Percentiles rank a stretch among this genome's conserved stretches.
These are phyloP conservation scores for Tetraodon nigroviridis DNA, from an alignment of 2,113 vertebrate genomes.

Conservation along the genomic window DNA sequence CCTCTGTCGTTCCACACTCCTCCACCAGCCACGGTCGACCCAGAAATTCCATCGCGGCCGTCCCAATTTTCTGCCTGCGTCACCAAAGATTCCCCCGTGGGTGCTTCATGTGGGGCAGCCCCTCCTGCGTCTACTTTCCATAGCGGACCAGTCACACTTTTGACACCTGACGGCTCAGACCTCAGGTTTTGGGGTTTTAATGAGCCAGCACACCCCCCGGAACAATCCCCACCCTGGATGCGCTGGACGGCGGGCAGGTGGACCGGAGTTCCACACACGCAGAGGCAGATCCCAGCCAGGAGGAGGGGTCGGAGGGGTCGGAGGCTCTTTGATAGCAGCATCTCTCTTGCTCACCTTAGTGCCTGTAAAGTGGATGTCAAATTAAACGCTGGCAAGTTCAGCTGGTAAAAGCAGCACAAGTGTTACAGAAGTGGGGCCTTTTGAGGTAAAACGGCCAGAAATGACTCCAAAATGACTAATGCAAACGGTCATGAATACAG, in stretches of 20 bases:
- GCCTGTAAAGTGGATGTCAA: constrained; percentile 35
- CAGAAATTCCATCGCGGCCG: constrained; percentile 40
- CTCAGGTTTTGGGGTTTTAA: constrained; percentile 5
- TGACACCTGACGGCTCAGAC: constrained; percentile 11
- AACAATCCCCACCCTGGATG: constrained; percentile 28
- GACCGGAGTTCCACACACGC: constrained; percentile 49
- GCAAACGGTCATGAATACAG: constrained; percentile 22
- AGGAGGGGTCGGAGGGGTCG: constrained; percentile 50
- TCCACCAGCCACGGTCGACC: constrained; percentile 25
- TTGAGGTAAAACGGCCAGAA: background rate
- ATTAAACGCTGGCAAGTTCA: background rate
- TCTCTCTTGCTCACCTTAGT: constrained; percentile 51
- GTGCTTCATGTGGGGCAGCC: constrained; percentile 33
- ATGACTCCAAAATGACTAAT: no score
- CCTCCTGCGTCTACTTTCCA: constrained; percentile 36
- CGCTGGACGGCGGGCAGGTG: constrained; percentile 12
- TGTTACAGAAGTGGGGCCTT: background rate
- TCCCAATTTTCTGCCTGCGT: constrained; percentile 42
- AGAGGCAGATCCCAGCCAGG: constrained; percentile 53
- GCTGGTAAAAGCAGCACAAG: background rate
- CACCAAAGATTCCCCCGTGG: constrained; percentile 32
- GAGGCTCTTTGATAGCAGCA: constrained; percentile 50
- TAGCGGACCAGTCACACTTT: constrained; percentile 14
- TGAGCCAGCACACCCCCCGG: constrained; percentile 24
- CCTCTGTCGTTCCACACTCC: constrained; percentile 18